Evolutionary conservation across 2,888 invertebrate genomes (phyloP).

Genomic region (Ophioninae sp.): DNA sequence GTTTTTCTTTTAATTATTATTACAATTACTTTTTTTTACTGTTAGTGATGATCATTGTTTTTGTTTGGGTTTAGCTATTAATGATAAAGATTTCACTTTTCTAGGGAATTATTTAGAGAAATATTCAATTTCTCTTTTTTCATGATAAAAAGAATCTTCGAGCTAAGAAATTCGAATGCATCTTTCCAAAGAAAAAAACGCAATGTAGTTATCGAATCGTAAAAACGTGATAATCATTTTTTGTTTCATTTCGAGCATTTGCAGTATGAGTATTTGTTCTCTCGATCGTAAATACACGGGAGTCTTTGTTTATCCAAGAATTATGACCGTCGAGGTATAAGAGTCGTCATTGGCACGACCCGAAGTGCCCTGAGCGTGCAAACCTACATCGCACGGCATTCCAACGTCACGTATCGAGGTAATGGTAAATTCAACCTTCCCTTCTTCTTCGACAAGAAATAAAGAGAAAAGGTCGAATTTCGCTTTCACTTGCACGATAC

Average conservation of each 20-base stretch:
- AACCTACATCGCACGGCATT: neutral
- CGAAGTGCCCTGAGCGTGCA: neutral
- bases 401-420: neutral
- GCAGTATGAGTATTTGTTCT: neutral
- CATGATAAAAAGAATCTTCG: neutral
- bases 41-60: too few relatives aligned
- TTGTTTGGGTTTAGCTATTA: too few relatives aligned
- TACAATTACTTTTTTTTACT: too few relatives aligned
- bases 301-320: conserved; percentile 52
- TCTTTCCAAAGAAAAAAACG: neutral
- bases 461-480: neutral
- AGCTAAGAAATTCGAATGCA: neutral
- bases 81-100: too few relatives aligned
- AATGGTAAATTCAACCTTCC: conserved; percentile 22
- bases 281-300: conserved; percentile 5
- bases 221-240: conserved; percentile 12
- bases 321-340: conserved; percentile 38
- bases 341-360: neutral
- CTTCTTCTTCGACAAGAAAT: neutral
- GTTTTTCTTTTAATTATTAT: too few relatives aligned
- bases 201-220: neutral
- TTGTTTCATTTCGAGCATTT: neutral
- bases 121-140: too few relatives aligned
- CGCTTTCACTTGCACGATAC: too few relatives aligned
- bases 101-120: too few relatives aligned